A percentile compares a stretch with the other conserved stretches of the same genome.
Conservation (phyloP, 2,888 invertebrate genomes). For the Nysson spinosus region DNA sequence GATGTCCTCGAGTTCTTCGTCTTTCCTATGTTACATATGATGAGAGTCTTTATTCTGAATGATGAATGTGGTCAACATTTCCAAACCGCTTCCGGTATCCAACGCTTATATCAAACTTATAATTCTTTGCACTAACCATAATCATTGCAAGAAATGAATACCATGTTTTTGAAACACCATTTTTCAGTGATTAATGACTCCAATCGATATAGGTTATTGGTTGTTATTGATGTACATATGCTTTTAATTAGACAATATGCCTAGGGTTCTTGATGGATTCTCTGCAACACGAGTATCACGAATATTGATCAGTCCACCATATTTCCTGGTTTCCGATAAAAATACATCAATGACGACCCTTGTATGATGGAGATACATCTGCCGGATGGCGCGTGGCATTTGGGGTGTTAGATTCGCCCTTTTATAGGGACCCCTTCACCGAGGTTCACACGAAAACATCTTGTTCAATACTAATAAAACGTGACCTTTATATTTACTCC, state of each 20-base stretch:
- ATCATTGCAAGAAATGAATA: too few relatives aligned
- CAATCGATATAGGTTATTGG: not conserved
- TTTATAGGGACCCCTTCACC: conserved; percentile 4
- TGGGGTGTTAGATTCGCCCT: conserved; percentile 40
- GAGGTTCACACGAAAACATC: not conserved
- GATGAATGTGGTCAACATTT: too few relatives aligned
- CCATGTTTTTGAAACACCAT: too few relatives aligned
- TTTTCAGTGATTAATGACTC: conserved; percentile 3
- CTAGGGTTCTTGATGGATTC: too few relatives aligned
- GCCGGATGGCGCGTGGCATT: conserved; percentile 35
- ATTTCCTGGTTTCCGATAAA: conserved; percentile 32
- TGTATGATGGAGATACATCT: conserved; percentile 34
- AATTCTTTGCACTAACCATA: too few relatives aligned
- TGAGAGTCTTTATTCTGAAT: too few relatives aligned
- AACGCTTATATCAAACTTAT: too few relatives aligned
- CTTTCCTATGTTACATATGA: conserved; percentile 26
- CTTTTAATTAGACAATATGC: too few relatives aligned
- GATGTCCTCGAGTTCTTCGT: conserved; percentile 37
- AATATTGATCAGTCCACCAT: conserved; percentile 9
- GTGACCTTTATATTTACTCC: too few relatives aligned
- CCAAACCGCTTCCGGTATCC: too few relatives aligned
- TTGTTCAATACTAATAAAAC: too few relatives aligned
- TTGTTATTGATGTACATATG: not conserved
- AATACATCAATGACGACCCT: conserved; percentile 41
- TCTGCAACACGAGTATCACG: too few relatives aligned